Evolutionary conservation across 2,797 vertebrate genomes (phyloP), one percentile per base, ranked within the genome.

Genomic region (Netta rufina): DNA sequence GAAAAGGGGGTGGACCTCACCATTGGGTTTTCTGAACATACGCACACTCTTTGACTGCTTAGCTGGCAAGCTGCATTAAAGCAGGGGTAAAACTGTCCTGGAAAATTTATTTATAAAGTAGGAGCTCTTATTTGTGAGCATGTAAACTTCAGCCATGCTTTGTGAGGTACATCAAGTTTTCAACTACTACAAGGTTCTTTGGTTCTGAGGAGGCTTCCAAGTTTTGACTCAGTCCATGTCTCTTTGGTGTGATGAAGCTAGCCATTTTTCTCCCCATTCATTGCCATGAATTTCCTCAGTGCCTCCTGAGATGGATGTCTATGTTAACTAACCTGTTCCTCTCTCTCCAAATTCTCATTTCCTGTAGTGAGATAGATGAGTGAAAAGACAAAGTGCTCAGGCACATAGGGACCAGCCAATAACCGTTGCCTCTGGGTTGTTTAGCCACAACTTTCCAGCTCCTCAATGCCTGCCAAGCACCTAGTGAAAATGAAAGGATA

Each of bases 121-220:
- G 2, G 2, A 6, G 15, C 11, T 86, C 4, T 57, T 47, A 33
- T 25, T 73, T 2, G 4, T 8, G 17, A 73, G 2, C 0, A 0
- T 28, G 10, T 8, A 1, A 54, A 74, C 61, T 87, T 77, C 51
- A 90, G 25, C 6, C 6, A 57, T 53, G 75, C 8, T 9, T 91
- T 77, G 2, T 61, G 8, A 39, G 47, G 24, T 8, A n/a, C 56
- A 56, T 30, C 4, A 80, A 25, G 27, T 77, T 89, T 84, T 77
- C 15, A 24, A 22, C 20, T 57, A 22, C 20, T 65, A 76, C 27
- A 43, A 45, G 6, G 8, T 57, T 76, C 49, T 75, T 38, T 66
- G 41, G 22, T 51, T 90, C 73, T 60, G 33, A 80, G 36, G 1
- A 80, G 5, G 8, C 36, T 73, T 84, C 76, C 20, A 47, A 5